Conservation (phyloP, 1,140 invertebrate genomes). For the Aethina tumida region DNA sequence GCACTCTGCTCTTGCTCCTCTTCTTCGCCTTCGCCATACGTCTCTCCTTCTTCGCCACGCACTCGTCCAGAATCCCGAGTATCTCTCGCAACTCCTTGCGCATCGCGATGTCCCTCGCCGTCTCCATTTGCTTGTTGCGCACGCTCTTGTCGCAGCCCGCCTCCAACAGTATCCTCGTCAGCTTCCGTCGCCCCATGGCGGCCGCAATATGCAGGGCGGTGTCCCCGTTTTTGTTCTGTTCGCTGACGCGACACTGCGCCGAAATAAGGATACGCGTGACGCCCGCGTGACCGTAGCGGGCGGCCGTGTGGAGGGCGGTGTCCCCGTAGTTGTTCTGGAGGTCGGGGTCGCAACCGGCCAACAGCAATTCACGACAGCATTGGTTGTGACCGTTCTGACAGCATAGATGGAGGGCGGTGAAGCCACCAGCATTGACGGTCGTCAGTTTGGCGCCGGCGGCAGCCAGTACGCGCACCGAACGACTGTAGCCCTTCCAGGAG, state of each 20-base stretch:
- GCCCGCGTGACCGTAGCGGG: constrained; percentile 90
- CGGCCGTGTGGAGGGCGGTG: constrained; percentile 88
- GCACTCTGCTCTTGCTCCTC: constrained; percentile 34
- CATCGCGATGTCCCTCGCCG: constrained; percentile 78
- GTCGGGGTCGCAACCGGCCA: constrained; percentile 79
- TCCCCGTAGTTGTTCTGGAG: constrained; percentile 95
- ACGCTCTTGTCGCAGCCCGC: constrained; percentile 69
- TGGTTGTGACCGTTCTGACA: constrained; percentile 97
- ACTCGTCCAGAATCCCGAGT: constrained; percentile 33
- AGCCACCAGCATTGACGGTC: constrained; percentile 76
- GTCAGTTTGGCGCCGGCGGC: constrained; percentile 61
- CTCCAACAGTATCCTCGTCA: constrained; percentile 83
- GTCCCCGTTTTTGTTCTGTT: constrained; percentile 94
- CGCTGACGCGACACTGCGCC: constrained; percentile 73
- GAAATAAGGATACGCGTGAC: constrained; percentile 90
- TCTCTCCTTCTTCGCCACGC: constrained; percentile 35
- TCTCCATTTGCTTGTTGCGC: constrained; percentile 87
- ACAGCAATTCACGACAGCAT: constrained; percentile 76
- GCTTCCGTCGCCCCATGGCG: constrained; percentile 85
- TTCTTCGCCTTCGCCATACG: constrained; percentile 34
- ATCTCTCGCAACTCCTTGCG: constrained; percentile 59
- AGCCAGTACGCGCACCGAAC: constrained; percentile 67
- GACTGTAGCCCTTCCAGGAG: constrained; percentile 87
- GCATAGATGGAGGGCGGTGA: constrained; percentile 86
- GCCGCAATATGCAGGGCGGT: constrained; percentile 87